phyloP scores from a whole-genome alignment of 2,797 vertebrate species.

The Pagetopsis macropterus region DNA sequence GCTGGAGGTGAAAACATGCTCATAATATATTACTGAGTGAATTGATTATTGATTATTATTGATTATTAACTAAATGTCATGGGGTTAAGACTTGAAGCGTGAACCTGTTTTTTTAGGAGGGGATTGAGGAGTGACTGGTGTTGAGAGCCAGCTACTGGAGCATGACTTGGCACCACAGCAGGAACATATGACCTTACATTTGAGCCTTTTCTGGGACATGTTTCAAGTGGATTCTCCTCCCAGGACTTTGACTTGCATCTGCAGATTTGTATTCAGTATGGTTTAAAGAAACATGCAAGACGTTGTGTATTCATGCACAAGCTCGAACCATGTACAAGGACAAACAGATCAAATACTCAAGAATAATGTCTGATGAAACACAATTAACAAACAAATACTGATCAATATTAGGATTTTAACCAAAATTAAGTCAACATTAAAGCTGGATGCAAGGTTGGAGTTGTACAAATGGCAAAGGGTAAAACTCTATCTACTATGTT shows the following conservation, averaged over 20 bases:
- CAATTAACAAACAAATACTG: no score
- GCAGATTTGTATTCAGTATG: conserved; percentile 7
- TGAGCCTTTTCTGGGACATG: background rate
- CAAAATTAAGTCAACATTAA: background rate
- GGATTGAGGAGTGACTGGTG: conserved; percentile 2
- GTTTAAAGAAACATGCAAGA: background rate
- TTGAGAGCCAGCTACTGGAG: conserved; percentile 7
- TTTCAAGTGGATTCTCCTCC: conserved; percentile 7
- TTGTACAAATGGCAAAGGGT: background rate
- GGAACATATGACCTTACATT: conserved; percentile 16
- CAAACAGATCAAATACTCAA: background rate
- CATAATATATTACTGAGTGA: conserved; percentile 12
- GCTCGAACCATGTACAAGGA: background rate
- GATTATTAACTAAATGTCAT: conserved; percentile 1
- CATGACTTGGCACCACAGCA: conserved; percentile 13
- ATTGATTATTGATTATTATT: conserved; percentile 21
- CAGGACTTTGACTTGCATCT: conserved; percentile 9
- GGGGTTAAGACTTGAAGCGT: conserved; percentile 28
- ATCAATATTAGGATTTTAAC: background rate
- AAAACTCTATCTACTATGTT: conserved; percentile 16
- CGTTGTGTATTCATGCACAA: background rate
- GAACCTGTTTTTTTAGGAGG: conserved; percentile 6
- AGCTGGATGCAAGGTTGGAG: background rate
- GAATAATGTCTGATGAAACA: background rate
- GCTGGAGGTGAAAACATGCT: background rate